phyloP scores from a whole-genome alignment of 1,140 invertebrate genomes.

The Colletes latitarsis region DNA sequence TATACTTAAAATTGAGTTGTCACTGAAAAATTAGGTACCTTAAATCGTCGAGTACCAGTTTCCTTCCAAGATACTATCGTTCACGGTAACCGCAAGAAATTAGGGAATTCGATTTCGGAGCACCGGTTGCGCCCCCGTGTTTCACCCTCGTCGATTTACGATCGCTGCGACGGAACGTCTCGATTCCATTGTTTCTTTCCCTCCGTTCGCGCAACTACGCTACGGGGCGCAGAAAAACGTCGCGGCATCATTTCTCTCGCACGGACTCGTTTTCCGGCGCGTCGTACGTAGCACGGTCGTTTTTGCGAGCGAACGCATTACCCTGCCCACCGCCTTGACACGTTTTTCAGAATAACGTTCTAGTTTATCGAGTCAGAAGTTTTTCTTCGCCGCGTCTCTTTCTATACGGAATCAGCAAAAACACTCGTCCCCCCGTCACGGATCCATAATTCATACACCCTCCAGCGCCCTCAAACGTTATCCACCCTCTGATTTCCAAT shows the following conservation, averaged over 20 bases:
- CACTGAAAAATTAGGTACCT: too few relatives aligned
- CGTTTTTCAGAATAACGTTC: conserved; percentile 50
- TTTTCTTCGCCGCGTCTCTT: conserved; percentile 49
- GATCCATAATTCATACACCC: conserved; percentile 73
- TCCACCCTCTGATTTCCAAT: conserved; percentile 62
- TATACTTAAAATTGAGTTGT: too few relatives aligned
- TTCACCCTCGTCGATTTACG: background rate
- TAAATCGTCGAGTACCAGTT: too few relatives aligned
- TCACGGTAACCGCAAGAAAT: conserved; percentile 7
- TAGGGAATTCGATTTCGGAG: background rate
- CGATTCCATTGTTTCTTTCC: background rate
- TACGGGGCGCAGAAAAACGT: background rate
- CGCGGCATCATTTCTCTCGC: conserved; percentile 7
- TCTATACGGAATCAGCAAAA: conserved; percentile 68
- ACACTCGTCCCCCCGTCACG: conserved; percentile 31
- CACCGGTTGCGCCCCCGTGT: too few relatives aligned
- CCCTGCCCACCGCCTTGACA: conserved; percentile 25
- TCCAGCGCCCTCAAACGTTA: conserved; percentile 67
- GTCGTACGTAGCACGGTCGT: background rate
- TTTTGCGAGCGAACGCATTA: conserved; percentile 40
- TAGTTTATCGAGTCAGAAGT: conserved; percentile 56
- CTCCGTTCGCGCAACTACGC: background rate
- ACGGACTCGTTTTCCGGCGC: conserved; percentile 7
- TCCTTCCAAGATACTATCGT: background rate
- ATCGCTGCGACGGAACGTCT: background rate